Conservation (phyloP, 2,797 vertebrate genomes). For the Pseudomugil gertrudae region DNA sequence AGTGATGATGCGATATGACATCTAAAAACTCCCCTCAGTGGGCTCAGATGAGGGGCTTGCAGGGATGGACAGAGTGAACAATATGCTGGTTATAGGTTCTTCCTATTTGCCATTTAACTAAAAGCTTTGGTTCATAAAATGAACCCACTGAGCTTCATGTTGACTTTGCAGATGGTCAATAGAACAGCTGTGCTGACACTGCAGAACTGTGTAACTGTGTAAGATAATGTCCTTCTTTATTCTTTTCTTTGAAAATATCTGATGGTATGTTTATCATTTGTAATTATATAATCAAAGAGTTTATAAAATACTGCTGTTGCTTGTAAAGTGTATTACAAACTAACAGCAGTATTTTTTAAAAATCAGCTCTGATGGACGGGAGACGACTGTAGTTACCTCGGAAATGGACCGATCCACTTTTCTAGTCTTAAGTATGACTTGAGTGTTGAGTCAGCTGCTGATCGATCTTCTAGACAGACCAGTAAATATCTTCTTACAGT, state of each 20-base stretch:
- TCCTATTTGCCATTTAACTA: constrained; percentile 2
- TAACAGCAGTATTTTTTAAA: background rate
- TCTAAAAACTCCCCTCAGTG: constrained; percentile 24
- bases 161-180: background rate
- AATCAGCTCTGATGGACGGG: background rate
- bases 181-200: background rate
- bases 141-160: background rate
- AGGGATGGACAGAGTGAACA: constrained; percentile 6
- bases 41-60: constrained; percentile 6
- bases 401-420: background rate
- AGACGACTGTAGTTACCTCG: background rate
- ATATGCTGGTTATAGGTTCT: constrained; percentile 2
- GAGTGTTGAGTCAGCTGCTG: background rate
- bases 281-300: too few species aligned
- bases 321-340: background rate
- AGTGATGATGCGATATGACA: constrained; percentile 22
- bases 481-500: background rate
- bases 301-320: too few species aligned
- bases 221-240: background rate
- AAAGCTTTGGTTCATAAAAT: constrained; percentile 17
- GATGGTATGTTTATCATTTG: background rate
- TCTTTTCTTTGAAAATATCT: background rate
- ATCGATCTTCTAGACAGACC: background rate
- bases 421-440: too few species aligned
- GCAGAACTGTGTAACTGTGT: background rate